phyloP scores from a whole-genome alignment of 2,797 vertebrate genomes.

The Amazona finschi region DNA sequence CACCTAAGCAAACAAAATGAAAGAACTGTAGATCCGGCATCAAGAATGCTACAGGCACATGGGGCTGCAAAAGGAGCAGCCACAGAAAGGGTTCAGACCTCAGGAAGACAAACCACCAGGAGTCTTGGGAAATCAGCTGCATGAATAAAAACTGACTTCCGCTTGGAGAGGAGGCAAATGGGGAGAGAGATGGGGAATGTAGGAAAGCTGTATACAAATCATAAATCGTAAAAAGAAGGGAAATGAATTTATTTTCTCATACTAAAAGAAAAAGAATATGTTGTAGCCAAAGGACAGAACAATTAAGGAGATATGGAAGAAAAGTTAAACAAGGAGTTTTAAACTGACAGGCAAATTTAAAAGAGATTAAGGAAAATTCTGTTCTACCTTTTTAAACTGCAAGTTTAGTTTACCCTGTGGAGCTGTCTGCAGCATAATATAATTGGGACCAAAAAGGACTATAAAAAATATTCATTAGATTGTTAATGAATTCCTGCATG shows the following conservation, averaged over 20 bases:
- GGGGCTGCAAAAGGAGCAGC: neutral
- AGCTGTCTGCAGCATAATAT: neutral
- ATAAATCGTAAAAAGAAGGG: neutral
- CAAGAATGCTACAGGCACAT: neutral
- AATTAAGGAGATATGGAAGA: neutral
- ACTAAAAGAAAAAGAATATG: neutral
- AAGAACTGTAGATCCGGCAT: neutral
- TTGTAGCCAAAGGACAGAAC: neutral
- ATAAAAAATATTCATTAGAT: slow-evolving; percentile 17
- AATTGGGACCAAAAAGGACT: slow-evolving; percentile 13
- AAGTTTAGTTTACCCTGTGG: neutral
- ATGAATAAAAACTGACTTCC: neutral
- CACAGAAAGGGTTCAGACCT: neutral
- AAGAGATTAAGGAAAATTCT: neutral
- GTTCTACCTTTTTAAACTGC: slow-evolving; percentile 11
- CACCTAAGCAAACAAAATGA: neutral
- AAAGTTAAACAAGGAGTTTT: neutral
- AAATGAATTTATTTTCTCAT: neutral
- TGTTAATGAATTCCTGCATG: slow-evolving; percentile 28
- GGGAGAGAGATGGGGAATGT: neutral
- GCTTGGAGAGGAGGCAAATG: neutral
- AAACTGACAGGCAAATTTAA: neutral
- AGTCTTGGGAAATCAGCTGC: neutral
- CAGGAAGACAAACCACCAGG: neutral
- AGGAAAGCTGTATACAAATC: neutral